Evolutionary conservation across 2,113 vertebrate genomes (phyloP), one percentile per base, ranked within the genome.

Genomic region (Sinocyclocheilus anophthalmus): DNA sequence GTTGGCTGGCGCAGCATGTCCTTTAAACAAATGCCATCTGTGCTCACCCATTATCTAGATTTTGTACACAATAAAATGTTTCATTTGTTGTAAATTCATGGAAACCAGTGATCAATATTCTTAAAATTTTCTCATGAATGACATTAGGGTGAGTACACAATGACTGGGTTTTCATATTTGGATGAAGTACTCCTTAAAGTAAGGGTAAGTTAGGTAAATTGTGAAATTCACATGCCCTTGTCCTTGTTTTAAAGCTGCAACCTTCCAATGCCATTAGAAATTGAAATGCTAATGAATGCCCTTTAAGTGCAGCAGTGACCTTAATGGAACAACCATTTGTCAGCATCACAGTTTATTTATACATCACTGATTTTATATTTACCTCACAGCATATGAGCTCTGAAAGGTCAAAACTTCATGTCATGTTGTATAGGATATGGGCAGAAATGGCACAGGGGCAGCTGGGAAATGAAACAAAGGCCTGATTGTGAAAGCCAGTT

Each of bases 261-360:
- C 37, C 48, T 72, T 77, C 18, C 45, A 83, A 70, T 84, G 26
- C 33, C 33, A 55, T 81, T 42, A n/a, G 20, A 69, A 50, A 57
- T 33, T 69, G 63, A 82, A 50, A 80, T 50, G 81, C 48, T 78
- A 83, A 50, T 55, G 78, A 73, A 79, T 92, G 89, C 91, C 88
- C 90, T 92, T 91, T 87, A 91, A 85, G 89, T 78, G 82, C 65
- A 55, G 63, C 79, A 84, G 84, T 87, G 91, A 92, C 88, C 48
- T 33, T 65, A 89, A 90, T 53, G 86, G 87, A 91, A 89, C 90
- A 50, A 87, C 84, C 81, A n/a, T 63, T 30, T 70, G 81, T 75
- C 55, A 63, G 14, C 24, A 48, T 18, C 24, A 65, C 9, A 63
- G 10, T 69, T 59, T 67, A 77, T 76, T 65, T 3, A 50, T 76